Base-by-base conservation (phyloP, 2,797 vertebrate genomes). In the Chanos chanos region DNA sequence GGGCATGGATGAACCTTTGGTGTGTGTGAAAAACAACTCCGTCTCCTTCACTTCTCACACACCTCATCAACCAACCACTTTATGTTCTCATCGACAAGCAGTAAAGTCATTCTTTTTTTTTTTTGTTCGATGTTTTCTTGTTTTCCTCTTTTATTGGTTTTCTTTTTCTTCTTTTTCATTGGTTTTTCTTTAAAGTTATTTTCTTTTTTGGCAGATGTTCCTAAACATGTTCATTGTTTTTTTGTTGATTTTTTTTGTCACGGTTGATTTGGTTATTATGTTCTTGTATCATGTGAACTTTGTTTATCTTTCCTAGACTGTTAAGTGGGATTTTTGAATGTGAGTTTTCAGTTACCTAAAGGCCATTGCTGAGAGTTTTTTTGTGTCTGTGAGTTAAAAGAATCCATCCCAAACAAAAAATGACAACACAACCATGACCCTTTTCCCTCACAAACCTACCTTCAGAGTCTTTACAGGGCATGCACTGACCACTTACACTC, bases 31-130 rank as follows among this genome's bases (percentile, higher is more conserved):
- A 68, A 71, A 55, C 61, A 64, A 56, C 58, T 54, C 33, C 5
- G 52, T 40, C 19, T 37, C 55, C 50, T 66, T 39, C 24, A 49
- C 39, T 31, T 37, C 22, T 44, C 60, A 44, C 40, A 30, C 15
- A 16, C 85, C 77, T 86, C 78, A 84, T 86, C 87, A 79, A 77
- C 74, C 82, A 58, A 83, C 89, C 84, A 92, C 93, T 91, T 94
- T 93, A 85, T 87, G 78, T 85, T 87, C 75, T 84, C 94, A 93
- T 95, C 89, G 87, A 83, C 77, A 89, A 91, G 86, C 88, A 83
- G 74, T 86, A 86, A 73, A 61, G 82, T 79, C 88, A 87, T 88
- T 78, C 77, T 80, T 74, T 81, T 80, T 73, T 62, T 66, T 61
- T 77, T 74, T n/a, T n/a, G n/a, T 74, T 78, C 77, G 74, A 80